A percentile compares a stretch with the other conserved stretches of the same genome.
phyloP scores from a whole-genome alignment of 2,888 invertebrate genomes.

The Drosophila subquinaria region DNA sequence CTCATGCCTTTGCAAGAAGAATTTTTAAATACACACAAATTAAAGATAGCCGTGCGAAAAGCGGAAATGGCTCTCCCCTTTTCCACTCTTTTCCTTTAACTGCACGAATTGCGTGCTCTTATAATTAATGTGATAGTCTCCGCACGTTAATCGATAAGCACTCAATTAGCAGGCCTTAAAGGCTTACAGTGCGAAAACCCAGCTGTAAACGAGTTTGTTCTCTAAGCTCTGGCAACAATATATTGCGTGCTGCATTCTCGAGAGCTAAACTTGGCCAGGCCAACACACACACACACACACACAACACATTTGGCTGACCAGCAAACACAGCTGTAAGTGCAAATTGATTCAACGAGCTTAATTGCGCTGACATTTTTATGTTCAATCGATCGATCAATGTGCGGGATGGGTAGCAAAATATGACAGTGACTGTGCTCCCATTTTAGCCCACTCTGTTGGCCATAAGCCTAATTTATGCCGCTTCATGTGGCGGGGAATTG shows the following conservation, averaged over 20 bases:
- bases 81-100: background rate
- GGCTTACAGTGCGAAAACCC: constrained; percentile 54
- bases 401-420: constrained; percentile 8
- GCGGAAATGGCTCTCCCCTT: too few relatives aligned
- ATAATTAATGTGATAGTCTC: constrained; percentile 56
- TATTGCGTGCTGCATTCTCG: constrained; percentile 60
- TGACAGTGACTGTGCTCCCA: constrained; percentile 1
- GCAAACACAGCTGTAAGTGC: constrained; percentile 52
- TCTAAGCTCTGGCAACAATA: constrained; percentile 32
- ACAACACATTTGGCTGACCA: constrained; percentile 15
- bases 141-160: constrained; percentile 70
- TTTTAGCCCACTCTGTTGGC: constrained; percentile 2
- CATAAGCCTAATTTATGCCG: constrained; percentile 77
- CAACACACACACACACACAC: constrained; percentile 5
- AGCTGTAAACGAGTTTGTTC: constrained; percentile 15
- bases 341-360: constrained; percentile 76
- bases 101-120: constrained; percentile 41
- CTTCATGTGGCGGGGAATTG: constrained; percentile 67
- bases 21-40: constrained; percentile 56
- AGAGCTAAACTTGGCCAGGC: constrained; percentile 7
- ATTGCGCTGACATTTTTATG: constrained; percentile 79
- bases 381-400: constrained; percentile 61
- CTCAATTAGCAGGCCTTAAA: constrained; percentile 81
- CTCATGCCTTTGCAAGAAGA: constrained; percentile 51
- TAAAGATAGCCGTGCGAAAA: constrained; percentile 31